phyloP scores from a whole-genome alignment of 2,113 vertebrate species.

The Callithrix jacchus region DNA sequence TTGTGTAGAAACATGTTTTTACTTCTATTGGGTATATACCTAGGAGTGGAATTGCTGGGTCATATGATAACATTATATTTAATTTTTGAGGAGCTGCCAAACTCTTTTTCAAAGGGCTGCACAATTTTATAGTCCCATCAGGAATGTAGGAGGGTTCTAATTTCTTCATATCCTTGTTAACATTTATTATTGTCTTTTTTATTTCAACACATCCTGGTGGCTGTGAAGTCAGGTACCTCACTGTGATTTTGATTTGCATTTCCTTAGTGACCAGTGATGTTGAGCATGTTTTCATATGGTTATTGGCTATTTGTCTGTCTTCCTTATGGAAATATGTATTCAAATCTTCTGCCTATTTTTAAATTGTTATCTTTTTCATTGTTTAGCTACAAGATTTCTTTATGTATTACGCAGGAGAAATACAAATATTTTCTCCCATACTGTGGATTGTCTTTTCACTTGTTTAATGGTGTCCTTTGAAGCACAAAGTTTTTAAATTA shows the following conservation, averaged over 20 bases:
- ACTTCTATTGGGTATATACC: neutral
- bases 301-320: neutral
- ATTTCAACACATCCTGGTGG: neutral
- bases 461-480: neutral
- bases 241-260: neutral
- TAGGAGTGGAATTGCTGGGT: neutral
- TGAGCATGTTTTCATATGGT: neutral
- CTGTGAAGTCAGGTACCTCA: neutral
- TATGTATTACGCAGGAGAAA: neutral
- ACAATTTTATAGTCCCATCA: neutral
- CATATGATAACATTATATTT: neutral
- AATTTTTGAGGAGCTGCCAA: slow-evolving; percentile 7
- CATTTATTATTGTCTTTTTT: neutral
- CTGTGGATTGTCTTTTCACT: neutral
- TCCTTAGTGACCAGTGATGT: neutral
- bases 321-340: neutral
- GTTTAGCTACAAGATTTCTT: neutral
- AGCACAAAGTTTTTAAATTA: slow-evolving; percentile 10
- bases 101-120: neutral
- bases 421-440: neutral
- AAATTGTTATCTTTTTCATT: neutral
- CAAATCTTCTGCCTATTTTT: neutral
- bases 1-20: neutral
- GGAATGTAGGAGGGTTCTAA: neutral
- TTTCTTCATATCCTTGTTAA: neutral